phyloP scores from a whole-genome alignment of 2,797 vertebrate species.

The Otolemur crassicaudatus region DNA sequence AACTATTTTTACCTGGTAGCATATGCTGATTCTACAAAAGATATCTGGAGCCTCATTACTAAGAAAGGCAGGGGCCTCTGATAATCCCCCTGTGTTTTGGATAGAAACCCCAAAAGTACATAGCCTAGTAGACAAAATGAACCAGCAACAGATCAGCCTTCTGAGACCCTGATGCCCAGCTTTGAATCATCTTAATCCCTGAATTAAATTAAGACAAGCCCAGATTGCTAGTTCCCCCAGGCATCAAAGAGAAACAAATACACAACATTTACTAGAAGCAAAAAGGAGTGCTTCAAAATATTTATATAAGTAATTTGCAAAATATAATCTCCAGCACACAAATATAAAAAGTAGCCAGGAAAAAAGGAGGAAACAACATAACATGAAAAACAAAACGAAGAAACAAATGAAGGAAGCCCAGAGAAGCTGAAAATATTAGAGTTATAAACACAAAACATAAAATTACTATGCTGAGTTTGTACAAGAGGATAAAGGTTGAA shows the following conservation, averaged over 20 bases:
- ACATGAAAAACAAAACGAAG: background rate
- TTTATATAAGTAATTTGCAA: constrained; percentile 24
- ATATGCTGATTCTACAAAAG: constrained; percentile 39
- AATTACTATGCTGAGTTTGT: background rate
- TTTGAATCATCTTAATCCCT: background rate
- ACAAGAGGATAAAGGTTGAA: background rate
- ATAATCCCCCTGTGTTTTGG: background rate
- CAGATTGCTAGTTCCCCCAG: background rate
- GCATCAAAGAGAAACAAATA: background rate
- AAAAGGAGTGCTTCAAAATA: background rate
- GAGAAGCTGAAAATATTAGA: background rate
- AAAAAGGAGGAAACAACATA: background rate
- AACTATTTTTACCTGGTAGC: background rate
- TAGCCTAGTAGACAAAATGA: background rate
- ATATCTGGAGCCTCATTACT: background rate
- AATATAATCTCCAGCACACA: background rate
- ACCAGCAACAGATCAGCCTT: background rate
- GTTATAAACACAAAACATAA: background rate
- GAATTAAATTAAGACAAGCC: constrained; percentile 16
- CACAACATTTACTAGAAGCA: background rate
- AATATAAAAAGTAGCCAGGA: background rate
- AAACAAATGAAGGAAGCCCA: background rate
- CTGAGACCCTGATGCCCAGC: background rate
- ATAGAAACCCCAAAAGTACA: background rate
- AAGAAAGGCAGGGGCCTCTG: background rate